Conservation (phyloP, 2,888 invertebrate species). For the Chymomyza procnemis region DNA sequence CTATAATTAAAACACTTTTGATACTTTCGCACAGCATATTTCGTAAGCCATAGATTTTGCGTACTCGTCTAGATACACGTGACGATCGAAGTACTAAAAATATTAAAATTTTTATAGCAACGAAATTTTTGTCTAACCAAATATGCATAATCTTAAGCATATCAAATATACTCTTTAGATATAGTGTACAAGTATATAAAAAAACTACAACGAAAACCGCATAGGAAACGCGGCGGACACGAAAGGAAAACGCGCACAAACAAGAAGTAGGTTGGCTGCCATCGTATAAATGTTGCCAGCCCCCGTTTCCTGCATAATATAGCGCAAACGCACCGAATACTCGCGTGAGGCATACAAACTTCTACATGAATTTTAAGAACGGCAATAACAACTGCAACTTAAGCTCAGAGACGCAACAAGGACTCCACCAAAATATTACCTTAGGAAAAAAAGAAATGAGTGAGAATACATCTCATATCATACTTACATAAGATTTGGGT, state of each 20-base stretch:
- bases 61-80: too few species aligned
- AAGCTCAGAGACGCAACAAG: neutral
- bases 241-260: constrained; percentile 41
- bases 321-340: constrained; percentile 31
- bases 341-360: constrained; percentile 16
- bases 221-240: constrained; percentile 48
- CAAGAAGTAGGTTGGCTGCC: constrained; percentile 26
- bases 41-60: too few species aligned
- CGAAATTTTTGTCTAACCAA: too few species aligned
- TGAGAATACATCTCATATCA: too few species aligned
- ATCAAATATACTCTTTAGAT: too few species aligned
- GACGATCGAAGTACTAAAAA: too few species aligned
- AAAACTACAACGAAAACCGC: constrained; percentile 42
- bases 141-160: too few species aligned
- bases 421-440: neutral
- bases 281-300: neutral
- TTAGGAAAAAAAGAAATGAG: neutral
- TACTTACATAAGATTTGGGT: too few species aligned
- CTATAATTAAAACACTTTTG: too few species aligned
- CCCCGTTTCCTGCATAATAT: constrained; percentile 49
- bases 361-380: neutral
- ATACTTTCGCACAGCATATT: too few species aligned
- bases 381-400: constrained; percentile 1
- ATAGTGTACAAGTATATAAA: constrained; percentile 16
- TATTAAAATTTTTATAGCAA: too few species aligned